A percentile compares a stretch with the other conserved stretches of the same genome.
These are phyloP conservation scores for Cyclopterus lumpus DNA, from an alignment of 2,797 vertebrate genomes.

Conservation along the genomic window DNA sequence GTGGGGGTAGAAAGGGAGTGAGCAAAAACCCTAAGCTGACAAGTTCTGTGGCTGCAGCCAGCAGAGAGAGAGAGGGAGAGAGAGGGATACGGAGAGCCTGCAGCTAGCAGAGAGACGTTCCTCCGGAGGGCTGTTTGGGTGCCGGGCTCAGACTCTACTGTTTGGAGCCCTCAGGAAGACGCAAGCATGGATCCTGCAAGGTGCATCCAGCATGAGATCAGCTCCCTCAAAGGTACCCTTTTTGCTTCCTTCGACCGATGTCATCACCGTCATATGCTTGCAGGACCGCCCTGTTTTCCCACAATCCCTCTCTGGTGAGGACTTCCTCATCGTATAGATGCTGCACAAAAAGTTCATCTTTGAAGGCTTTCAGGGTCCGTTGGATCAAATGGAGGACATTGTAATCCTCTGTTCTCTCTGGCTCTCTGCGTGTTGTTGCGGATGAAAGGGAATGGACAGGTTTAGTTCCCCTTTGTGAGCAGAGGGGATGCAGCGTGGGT, in stretches of 20 bases:
- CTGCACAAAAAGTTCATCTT: slow-evolving; percentile 33
- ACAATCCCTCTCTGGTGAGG: slow-evolving; percentile 49
- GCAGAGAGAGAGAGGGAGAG: slow-evolving; percentile 33
- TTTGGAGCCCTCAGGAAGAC: slow-evolving; percentile 21
- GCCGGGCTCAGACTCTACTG: slow-evolving; percentile 28
- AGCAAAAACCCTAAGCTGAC: slow-evolving; percentile 71
- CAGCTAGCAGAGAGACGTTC: slow-evolving; percentile 40
- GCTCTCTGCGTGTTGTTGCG: slow-evolving; percentile 28
- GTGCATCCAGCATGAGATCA: slow-evolving; percentile 92
- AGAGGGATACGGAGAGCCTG: slow-evolving; percentile 35
- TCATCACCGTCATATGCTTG: slow-evolving; percentile 30
- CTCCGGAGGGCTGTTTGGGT: slow-evolving; percentile 45
- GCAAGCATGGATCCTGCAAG: slow-evolving; percentile 84
- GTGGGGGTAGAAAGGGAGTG: slow-evolving; percentile 55
- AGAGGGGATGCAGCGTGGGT: slow-evolving; percentile 13
- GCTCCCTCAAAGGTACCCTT: slow-evolving; percentile 88
- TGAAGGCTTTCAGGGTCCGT: slow-evolving; percentile 8
- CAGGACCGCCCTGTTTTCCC: slow-evolving; percentile 66
- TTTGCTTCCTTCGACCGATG: slow-evolving; percentile 22
- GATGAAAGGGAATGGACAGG: slow-evolving; percentile 54
- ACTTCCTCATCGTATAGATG: slow-evolving; percentile 41
- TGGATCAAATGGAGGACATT: slow-evolving; percentile 13
- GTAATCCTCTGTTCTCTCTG: slow-evolving; percentile 19
- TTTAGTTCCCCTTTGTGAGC: slow-evolving; percentile 59
- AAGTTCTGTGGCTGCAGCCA: slow-evolving; percentile 60